Evolutionary conservation across 2,888 invertebrate species (phyloP).

Genomic region (Nineta flava): DNA sequence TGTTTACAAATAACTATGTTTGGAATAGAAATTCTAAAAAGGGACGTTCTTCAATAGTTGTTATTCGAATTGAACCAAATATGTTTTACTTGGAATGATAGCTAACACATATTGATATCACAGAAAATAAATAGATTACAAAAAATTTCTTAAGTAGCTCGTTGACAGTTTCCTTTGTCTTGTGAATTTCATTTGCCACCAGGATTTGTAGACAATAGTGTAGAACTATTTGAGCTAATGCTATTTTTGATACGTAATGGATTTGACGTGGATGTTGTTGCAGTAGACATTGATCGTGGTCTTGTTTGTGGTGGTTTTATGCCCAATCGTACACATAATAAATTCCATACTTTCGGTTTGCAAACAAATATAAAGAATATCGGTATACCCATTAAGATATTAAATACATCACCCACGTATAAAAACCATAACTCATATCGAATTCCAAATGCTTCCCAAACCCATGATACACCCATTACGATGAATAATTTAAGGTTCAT

Average conservation of each 20-base stretch:
- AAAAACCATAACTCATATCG: conserved; percentile 33
- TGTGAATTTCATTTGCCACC: neutral
- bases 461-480: conserved; percentile 66
- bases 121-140: no score
- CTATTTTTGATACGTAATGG: neutral
- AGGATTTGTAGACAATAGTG: neutral
- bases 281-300: neutral
- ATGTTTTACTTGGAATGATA: no score
- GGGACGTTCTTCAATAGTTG: neutral
- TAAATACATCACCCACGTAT: conserved; percentile 45
- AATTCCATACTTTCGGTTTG: conserved; percentile 39
- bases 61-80: neutral
- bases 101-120: no score
- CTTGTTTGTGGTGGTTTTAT: neutral
- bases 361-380: conserved; percentile 58
- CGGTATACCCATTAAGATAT: conserved; percentile 53
- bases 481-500: conserved; percentile 60
- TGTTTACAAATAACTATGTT: no score
- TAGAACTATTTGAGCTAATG: neutral
- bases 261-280: neutral
- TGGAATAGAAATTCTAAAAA: no score
- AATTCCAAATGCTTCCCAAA: conserved; percentile 46
- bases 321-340: neutral
- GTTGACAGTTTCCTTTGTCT: neutral
- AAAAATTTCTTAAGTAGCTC: no score